Evolutionary conservation across 2,888 invertebrate genomes (phyloP).

Genomic region (Venustoraphidia nigricollis): DNA sequence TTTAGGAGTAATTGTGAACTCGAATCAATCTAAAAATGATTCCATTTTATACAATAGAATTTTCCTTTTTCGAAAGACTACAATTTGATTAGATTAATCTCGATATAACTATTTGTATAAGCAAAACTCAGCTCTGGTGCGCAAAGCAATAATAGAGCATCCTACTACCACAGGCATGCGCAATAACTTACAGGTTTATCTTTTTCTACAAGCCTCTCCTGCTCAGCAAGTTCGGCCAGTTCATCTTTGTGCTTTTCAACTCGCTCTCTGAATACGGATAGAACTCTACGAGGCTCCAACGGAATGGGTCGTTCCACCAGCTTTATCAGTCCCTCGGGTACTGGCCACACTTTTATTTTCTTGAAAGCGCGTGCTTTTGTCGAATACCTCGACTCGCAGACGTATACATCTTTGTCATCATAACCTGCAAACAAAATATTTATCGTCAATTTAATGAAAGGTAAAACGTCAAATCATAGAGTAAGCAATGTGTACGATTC

Average conservation of each 20-base stretch:
- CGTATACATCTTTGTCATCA: conserved; percentile 85
- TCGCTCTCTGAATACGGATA: conserved; percentile 85
- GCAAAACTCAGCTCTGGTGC: neutral
- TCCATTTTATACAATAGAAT: neutral
- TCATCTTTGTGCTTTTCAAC: conserved; percentile 84
- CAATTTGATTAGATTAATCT: neutral
- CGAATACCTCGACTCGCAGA: conserved; percentile 91
- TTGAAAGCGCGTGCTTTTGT: conserved; percentile 76
- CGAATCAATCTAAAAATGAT: neutral
- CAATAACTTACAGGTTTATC: conserved; percentile 56
- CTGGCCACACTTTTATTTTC: conserved; percentile 76
- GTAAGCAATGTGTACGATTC: neutral
- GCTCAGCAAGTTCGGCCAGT: conserved; percentile 66
- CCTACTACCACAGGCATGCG: neutral
- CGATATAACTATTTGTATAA: no score
- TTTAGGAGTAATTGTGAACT: neutral
- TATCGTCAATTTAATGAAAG: no score
- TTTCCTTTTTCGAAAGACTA: neutral
- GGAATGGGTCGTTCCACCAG: conserved; percentile 54
- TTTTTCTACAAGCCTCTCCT: conserved; percentile 70
- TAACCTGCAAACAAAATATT: conserved; percentile 35
- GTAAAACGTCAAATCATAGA: no score
- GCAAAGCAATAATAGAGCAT: neutral
- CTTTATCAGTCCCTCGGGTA: conserved; percentile 43
- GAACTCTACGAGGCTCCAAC: conserved; percentile 71